A percentile compares a stretch with the other conserved stretches of the same genome.
These are phyloP conservation scores for Forbesichthys papilliferus DNA, from an alignment of 2,113 vertebrate genomes.

Conservation along the genomic window DNA sequence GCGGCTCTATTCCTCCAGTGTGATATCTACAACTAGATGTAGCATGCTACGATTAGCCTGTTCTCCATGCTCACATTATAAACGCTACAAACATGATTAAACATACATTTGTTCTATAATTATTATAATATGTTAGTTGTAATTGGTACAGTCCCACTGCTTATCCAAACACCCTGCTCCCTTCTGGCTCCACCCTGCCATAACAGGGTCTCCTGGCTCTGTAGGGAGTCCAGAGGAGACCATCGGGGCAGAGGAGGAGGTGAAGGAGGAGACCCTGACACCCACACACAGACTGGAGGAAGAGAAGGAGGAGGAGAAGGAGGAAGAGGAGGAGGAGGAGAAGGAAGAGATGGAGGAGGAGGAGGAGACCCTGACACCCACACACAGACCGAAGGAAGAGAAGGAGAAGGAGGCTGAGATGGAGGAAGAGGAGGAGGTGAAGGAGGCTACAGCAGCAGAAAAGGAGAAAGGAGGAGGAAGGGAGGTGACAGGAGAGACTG, in stretches of 20 bases:
- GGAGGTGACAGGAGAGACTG: constrained; percentile 6
- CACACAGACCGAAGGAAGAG: not conserved
- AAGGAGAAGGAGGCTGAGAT: constrained; percentile 41
- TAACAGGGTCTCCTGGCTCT: constrained; percentile 21
- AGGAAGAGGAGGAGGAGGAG: constrained; percentile 12
- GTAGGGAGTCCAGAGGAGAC: constrained; percentile 52
- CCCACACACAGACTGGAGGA: not conserved
- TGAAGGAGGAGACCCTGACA: not conserved
- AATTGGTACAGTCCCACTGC: too few species aligned
- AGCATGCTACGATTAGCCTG: too few species aligned
- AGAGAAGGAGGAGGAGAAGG: not conserved
- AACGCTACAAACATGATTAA: too few species aligned
- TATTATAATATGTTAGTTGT: too few species aligned
- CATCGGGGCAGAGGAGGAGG: constrained; percentile 60
- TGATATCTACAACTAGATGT: too few species aligned
- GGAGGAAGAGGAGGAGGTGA: constrained; percentile 26
- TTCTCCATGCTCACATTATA: too few species aligned
- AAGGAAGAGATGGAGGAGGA: constrained; percentile 25
- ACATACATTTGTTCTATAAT: too few species aligned
- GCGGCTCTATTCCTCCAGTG: too few species aligned
- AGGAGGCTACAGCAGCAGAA: constrained; percentile 3
- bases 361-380: not conserved
- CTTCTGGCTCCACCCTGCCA: too few species aligned
- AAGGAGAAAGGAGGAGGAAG: constrained; percentile 7
- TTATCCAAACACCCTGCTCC: too few species aligned